Conservation (phyloP, 2,113 vertebrate genomes). For the Notothenia rossii region DNA sequence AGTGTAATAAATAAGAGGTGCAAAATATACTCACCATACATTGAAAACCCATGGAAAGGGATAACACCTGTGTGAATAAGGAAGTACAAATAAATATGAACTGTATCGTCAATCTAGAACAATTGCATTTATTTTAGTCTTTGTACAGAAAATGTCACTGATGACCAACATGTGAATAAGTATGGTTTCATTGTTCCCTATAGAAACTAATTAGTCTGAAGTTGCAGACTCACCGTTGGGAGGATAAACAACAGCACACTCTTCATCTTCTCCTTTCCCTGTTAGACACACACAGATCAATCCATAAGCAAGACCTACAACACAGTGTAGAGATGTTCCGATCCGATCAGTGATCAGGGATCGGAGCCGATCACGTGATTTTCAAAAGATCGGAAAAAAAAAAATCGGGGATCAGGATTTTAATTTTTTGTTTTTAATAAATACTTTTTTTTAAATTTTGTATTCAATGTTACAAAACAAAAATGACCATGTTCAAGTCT, state of each 20-base stretch:
- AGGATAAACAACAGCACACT: slow-evolving; percentile 94
- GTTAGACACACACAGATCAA: slow-evolving; percentile 15
- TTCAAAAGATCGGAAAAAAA: too few species aligned
- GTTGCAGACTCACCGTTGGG: slow-evolving; percentile 90
- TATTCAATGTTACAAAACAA: too few species aligned
- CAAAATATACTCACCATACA: slow-evolving; percentile 92
- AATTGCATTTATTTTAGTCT: background rate
- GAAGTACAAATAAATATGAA: background rate
- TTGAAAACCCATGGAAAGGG: slow-evolving; percentile 98
- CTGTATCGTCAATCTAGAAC: background rate
- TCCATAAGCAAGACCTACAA: background rate
- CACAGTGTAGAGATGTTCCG: too few species aligned
- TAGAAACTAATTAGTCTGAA: background rate
- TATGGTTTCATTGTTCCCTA: background rate
- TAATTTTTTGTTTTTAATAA: too few species aligned
- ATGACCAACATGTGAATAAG: background rate
- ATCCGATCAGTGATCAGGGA: too few species aligned
- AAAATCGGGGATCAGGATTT: too few species aligned
- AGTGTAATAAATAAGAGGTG: background rate
- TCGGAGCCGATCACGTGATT: too few species aligned
- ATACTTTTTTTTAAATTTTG: too few species aligned
- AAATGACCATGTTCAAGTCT: too few species aligned
- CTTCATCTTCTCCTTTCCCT: slow-evolving; percentile 92
- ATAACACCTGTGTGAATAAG: slow-evolving; percentile 89
- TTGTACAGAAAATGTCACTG: background rate